Percentiles rank a stretch among this genome's conserved stretches.
Evolutionary conservation across 2,888 invertebrate genomes (phyloP).

Genomic region (Aphidoletes aphidimyza): DNA sequence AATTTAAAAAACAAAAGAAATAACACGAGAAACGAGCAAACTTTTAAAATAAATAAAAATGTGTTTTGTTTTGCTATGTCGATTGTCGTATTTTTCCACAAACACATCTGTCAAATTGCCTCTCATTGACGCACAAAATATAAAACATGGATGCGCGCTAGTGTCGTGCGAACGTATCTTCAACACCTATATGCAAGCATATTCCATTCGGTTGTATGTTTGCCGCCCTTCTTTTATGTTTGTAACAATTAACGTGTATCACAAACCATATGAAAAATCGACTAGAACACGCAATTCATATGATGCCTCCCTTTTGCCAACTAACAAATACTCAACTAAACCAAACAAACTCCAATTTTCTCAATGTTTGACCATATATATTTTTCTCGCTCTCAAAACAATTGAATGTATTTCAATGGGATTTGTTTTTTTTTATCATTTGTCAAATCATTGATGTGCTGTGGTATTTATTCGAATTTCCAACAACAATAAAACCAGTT

Average conservation of each 20-base stretch:
- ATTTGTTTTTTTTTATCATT: too few relatives aligned
- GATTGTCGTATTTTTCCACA: not conserved
- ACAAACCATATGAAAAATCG: not conserved
- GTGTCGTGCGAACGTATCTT: not conserved
- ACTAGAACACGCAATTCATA: not conserved
- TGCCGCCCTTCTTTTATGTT: not conserved
- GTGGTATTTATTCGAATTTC: too few relatives aligned
- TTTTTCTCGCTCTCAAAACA: too few relatives aligned
- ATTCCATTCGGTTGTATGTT: not conserved
- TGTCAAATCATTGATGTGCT: too few relatives aligned
- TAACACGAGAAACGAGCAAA: not conserved
- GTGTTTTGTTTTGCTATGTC: not conserved
- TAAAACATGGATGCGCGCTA: not conserved
- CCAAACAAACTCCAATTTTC: too few relatives aligned
- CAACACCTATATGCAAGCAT: not conserved
- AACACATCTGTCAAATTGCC: not conserved
- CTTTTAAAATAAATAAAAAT: not conserved
- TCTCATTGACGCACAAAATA: not conserved
- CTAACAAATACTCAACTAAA: too few relatives aligned
- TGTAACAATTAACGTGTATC: too few relatives aligned
- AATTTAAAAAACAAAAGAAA: not conserved
- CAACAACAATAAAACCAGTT: too few relatives aligned
- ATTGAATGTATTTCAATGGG: too few relatives aligned
- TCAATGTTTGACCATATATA: too few relatives aligned
- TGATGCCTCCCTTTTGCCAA: too few relatives aligned